A percentile compares a stretch with the other conserved stretches of the same genome.
These are phyloP conservation scores for Rhamnusium bicolor DNA, from an alignment of 2,888 invertebrate species.

Conservation along the genomic window DNA sequence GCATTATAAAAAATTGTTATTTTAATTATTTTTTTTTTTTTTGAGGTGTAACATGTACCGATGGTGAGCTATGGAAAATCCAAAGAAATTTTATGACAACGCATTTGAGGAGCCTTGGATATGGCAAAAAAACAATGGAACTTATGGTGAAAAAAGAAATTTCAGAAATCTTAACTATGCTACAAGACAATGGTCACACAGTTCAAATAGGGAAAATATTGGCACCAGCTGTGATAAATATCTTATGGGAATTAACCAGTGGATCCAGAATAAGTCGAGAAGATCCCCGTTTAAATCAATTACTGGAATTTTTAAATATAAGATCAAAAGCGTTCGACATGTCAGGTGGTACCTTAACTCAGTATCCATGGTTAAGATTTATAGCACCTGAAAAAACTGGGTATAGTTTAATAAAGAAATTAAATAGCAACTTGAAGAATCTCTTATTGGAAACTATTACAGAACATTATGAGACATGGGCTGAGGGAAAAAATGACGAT, in stretches of 20 bases:
- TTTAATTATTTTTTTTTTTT: slow-evolving; percentile 3
- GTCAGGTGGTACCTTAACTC: slow-evolving; percentile 71
- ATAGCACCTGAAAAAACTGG: slow-evolving; percentile 77
- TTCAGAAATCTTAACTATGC: slow-evolving; percentile 64
- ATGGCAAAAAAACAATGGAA: slow-evolving; percentile 73
- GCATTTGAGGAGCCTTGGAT: slow-evolving; percentile 72
- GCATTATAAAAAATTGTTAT: no score
- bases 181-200: slow-evolving; percentile 56
- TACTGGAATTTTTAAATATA: slow-evolving; percentile 71
- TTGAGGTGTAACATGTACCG: slow-evolving; percentile 75
- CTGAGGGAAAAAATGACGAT: slow-evolving; percentile 72
- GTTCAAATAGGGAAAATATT: slow-evolving; percentile 67
- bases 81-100: slow-evolving; percentile 73
- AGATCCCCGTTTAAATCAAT: slow-evolving; percentile 68
- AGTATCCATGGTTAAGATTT: slow-evolving; percentile 78
- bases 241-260: slow-evolving; percentile 77
- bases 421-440: slow-evolving; percentile 74
- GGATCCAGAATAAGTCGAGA: slow-evolving; percentile 70
- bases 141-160: slow-evolving; percentile 73
- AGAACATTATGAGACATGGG: slow-evolving; percentile 73
- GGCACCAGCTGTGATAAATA: slow-evolving; percentile 77
- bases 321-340: slow-evolving; percentile 73
- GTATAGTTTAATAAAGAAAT: slow-evolving; percentile 74
- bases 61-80: slow-evolving; percentile 73
- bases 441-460: slow-evolving; percentile 75